Evolutionary conservation across 2,113 vertebrate genomes (phyloP), one percentile per base, ranked within the genome.

Genomic region (Eonycteris spelaea): DNA sequence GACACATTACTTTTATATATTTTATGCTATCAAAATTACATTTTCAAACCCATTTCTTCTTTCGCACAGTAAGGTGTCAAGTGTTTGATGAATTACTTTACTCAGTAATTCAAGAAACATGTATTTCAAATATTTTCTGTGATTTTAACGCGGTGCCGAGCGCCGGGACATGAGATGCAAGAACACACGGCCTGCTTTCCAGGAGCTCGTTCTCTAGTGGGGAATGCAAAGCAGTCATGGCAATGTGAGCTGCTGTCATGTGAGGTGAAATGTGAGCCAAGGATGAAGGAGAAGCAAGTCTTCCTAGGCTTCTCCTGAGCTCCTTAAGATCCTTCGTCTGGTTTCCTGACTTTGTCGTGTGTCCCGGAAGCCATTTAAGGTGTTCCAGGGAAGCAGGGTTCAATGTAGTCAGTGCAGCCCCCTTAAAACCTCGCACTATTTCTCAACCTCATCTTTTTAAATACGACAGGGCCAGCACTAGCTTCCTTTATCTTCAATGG

Each of bases 31-130:
- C 28, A 85, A 6, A 74, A 51, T 92, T 30, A 59, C 38, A 35
- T 78, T 91, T 94, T 78, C 71, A 86, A 68, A 65, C 15, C 30
- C 40, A 5, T 59, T 61, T 67, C 35, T 30, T 85, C 5, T 96
- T 86, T 51, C 15, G 38, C 3, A 0, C 15, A 22, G 11, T 65
- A 63, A 84, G 53, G 63, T 14, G 61, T 91, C n/a, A 38, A 57
- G 21, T 21, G 19, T 89, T 73, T 68, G 57, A 53, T 59, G 43
- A 68, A 51, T 92, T 73, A 45, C 28, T 88, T 79, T 71, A 59
- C 35, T 43, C 73, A 79, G 53, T 77, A 45, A 30, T 30, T 67
- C 57, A 30, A n/a, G 33, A 91, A n/a, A n/a, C 30, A 53, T 10
- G 16, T 2, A 14, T 4, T 15, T 8, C 45, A 28, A 78, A 15